Conservation (phyloP, 2,888 invertebrate species). For the Aproaerema taeniolella region DNA sequence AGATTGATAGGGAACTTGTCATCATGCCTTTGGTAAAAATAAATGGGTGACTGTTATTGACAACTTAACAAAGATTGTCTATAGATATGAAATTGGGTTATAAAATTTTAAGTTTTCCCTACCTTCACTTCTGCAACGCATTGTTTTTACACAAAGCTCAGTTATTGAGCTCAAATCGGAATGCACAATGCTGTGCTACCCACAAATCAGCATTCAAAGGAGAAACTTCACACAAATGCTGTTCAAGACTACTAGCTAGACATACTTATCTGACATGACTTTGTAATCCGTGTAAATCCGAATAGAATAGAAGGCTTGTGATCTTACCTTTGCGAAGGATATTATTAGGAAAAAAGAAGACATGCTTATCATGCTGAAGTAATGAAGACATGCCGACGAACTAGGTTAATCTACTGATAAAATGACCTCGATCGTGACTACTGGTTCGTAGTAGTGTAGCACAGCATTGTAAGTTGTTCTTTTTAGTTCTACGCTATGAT, state of each 20-base stretch:
- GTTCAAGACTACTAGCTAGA: constrained; percentile 30
- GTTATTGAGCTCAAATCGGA: constrained; percentile 54
- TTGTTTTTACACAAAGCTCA: no score
- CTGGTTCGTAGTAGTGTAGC: constrained; percentile 43
- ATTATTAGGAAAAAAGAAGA: constrained; percentile 17
- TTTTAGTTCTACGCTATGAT: no score
- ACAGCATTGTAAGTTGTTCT: constrained; percentile 54
- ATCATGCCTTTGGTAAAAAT: no score
- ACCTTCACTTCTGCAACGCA: no score
- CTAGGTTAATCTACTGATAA: constrained; percentile 23
- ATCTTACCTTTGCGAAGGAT: constrained; percentile 23
- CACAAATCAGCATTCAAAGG: constrained; percentile 25
- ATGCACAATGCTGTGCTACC: constrained; percentile 74
- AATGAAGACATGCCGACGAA: constrained; percentile 30
- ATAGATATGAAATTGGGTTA: no score
- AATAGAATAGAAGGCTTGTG: background rate
- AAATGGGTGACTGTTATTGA: no score
- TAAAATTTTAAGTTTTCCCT: no score
- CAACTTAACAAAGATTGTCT: no score
- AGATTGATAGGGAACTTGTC: no score
- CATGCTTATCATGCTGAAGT: constrained; percentile 37
- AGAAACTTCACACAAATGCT: constrained; percentile 66
- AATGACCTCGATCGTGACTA: background rate
- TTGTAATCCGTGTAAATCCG: background rate
- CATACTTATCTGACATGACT: constrained; percentile 8